These are phyloP conservation scores for Drosophila murphyi DNA, from an alignment of 1,140 invertebrate genomes.

Conservation along the genomic window DNA sequence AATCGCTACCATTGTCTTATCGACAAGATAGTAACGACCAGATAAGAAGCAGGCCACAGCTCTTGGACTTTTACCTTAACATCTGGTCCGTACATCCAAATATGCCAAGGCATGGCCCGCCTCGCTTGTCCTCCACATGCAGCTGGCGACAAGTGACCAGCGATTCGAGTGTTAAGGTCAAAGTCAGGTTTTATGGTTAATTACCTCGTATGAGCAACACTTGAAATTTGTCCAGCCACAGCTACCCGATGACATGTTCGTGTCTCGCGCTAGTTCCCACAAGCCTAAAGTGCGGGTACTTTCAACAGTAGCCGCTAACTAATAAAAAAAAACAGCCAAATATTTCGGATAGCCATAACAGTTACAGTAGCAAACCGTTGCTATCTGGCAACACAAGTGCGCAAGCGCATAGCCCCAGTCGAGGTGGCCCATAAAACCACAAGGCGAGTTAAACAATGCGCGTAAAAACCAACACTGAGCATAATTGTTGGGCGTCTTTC, in stretches of 20 bases:
- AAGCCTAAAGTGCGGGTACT: conserved; percentile 29
- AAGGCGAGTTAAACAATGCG: conserved; percentile 58
- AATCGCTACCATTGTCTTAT: conserved; percentile 43
- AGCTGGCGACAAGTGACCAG: conserved; percentile 41
- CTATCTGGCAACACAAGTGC: conserved; percentile 33
- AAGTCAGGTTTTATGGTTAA: conserved; percentile 78
- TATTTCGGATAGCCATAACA: conserved; percentile 25
- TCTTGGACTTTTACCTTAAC: conserved; percentile 10
- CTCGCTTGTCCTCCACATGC: conserved; percentile 20
- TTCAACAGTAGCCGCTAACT: conserved; percentile 2
- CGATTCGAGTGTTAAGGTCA: conserved; percentile 74
- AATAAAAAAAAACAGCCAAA: conserved; percentile 5
- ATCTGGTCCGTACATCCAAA: conserved; percentile 25
- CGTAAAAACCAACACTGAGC: conserved; percentile 22
- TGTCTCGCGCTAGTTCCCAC: conserved; percentile 59
- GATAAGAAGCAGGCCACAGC: conserved; percentile 7
- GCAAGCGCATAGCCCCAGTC: neutral
- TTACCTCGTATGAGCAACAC: conserved; percentile 40
- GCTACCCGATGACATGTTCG: conserved; percentile 48
- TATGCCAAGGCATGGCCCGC: conserved; percentile 39
- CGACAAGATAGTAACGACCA: conserved; percentile 23
- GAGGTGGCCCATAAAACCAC: conserved; percentile 30
- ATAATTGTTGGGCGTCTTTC: conserved; percentile 4
- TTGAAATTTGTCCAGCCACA: conserved; percentile 32
- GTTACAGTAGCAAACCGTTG: conserved; percentile 31